phyloP scores from a whole-genome alignment of 1,140 invertebrate genomes.

The Saccostrea cuccullata region DNA sequence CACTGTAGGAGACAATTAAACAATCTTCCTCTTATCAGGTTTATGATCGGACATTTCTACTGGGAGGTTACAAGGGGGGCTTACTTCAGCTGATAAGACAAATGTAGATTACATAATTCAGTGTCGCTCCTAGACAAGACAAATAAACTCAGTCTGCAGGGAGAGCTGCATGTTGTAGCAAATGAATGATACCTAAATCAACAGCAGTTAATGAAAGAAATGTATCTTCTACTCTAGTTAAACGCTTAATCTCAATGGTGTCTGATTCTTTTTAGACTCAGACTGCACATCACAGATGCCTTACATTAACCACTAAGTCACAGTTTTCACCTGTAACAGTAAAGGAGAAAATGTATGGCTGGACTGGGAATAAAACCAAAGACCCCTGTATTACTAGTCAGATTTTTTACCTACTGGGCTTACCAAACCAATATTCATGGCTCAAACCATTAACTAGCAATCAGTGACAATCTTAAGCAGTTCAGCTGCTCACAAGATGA shows the following conservation, averaged over 20 bases:
- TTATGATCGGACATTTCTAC: neutral
- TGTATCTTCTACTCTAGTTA: neutral
- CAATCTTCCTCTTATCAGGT: neutral
- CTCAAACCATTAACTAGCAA: no score
- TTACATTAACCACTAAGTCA: no score
- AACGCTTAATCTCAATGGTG: neutral
- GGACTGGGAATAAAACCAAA: no score
- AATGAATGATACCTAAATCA: neutral
- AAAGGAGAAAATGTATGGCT: no score
- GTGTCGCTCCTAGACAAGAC: neutral
- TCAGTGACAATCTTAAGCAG: no score
- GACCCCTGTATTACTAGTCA: no score
- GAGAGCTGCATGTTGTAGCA: neutral
- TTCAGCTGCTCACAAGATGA: no score
- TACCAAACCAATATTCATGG: no score
- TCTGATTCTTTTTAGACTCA: neutral
- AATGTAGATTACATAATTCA: conserved; percentile 16
- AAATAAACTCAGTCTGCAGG: conserved; percentile 2
- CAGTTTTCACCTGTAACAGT: neutral
- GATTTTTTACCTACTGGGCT: no score
- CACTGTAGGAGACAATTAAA: neutral
- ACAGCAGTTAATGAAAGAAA: neutral
- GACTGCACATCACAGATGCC: no score
- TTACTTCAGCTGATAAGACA: neutral
- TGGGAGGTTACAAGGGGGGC: neutral